Base-by-base conservation (phyloP, 2,888 invertebrate species). In the Hemithea aestivaria region DNA sequence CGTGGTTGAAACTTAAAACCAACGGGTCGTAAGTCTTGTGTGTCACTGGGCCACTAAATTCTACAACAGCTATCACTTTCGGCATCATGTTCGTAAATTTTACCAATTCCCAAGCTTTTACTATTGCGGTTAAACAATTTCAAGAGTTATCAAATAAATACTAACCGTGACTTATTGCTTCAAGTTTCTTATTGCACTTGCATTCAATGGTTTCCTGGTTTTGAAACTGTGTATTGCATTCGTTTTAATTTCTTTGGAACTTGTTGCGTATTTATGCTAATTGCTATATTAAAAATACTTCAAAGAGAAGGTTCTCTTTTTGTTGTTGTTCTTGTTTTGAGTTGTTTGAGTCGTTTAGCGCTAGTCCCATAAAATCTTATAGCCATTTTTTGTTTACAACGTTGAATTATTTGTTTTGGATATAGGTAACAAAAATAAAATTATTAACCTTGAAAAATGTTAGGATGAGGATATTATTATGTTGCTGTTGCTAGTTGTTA, bases 151-250 rank as follows among this genome's bases (percentile, higher is more conserved):
- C 36, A 36, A 43, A 35, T 35, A 35, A 35, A 35, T 31, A 31
- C 28, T 20, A 29, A 29, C 44, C 44, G 44, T 40, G 35, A 28
- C 33, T 32, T 40, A 40, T 40, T 44, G 39, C 43, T 35, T 39
- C 22, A 41, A 32, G 35, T 40, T 44, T 44, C 31, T 21, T 35
- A 27, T 35, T 39, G 39, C 34, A 29, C 29, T 11, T 33, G 40
- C 30, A 37, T 33, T 33, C 41, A 36, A 31, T 26, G 34, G 30
- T 40, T 36, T 36, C 40, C 32, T 35, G 7, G 27, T 34, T 29
- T 35, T 20, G 32, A 32, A 39, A 39, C 30, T 27, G 8, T 9
- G 8, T 34, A 27, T 39, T 44, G 39, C 33, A 39, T 25, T 34
- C 16, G 32, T 36, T 21, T 36, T 37, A 33, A 21, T 33, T 40